Base-by-base conservation (phyloP, 2,113 vertebrate species). In the Neotragus moschatus region DNA sequence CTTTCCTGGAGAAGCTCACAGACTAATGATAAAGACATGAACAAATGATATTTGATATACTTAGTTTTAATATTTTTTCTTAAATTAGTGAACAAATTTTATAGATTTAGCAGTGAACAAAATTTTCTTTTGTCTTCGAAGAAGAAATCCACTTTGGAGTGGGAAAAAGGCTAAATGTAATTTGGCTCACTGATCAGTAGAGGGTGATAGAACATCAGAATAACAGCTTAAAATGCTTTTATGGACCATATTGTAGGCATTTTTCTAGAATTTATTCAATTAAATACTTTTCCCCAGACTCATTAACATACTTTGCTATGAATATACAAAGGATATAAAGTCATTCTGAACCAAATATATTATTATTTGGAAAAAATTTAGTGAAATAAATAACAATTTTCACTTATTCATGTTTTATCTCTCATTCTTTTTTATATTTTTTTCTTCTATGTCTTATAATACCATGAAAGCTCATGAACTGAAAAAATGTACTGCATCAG, bases 151-250 rank as follows among this genome's bases (percentile, higher is more conserved):
- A 26, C 47, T 80, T 90, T 56, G 39, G 49, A 25, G 21, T 6
- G 14, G 4, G 70, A 43, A 17, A 58, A 56, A n/a, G 49, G 14
- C 3, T 87, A 75, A 43, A 45, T 96, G 92, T 96, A 93, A 95
- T 95, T 96, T 90, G 55, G 19, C 43, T 15, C 2, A 47, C 17
- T 95, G 45, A 91, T 16, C 95, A 96, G 87, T 84, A 98, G 98
- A 96, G 95, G 95, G 90, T 36, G 55, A 56, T 63, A 98, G 55
- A 96, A 87, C 58, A 95, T 39, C 75, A 97, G 49, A 95, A 77
- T 25, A n/a, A 73, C 56, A 75, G 33, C 19, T 63, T 91, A 58
- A 73, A 56, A 55, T 51, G 12, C 6, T 21, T 92, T 60, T 53
- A 19, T 70, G 45, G 49, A 49, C 53, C 13, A 23, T 2, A 8